Base-by-base conservation (phyloP, 2,888 invertebrate species). In the Aelia acuminata region DNA sequence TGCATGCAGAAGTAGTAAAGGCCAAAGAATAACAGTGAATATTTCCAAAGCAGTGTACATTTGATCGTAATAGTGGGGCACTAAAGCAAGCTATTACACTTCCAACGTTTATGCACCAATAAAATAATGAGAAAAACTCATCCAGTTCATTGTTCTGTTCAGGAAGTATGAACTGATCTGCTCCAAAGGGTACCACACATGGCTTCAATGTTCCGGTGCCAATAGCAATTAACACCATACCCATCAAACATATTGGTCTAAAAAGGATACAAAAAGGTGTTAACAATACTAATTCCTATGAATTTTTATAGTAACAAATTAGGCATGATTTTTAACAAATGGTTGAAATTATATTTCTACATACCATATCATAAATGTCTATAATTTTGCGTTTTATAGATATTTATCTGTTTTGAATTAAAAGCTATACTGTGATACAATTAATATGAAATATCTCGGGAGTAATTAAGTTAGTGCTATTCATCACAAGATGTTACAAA, bases 171-270 rank as follows among this genome's bases (percentile, higher is more conserved):
- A 96, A 96, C 92, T 96, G 97, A 92, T 97, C 96, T 0, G 96
- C 97, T 8, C 96, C 97, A 91, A 97, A 97, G 0, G 97, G 95
- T 0, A 96, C 93, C 0, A 97, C 96, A 91, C 96, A 96, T 0
- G 97, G 96, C 91, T 97, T 97, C 90, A 97, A 97, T 8, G 96
- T 96, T 0, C 96, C 96, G 0, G 96, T 96, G 4, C 96, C 96
- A 10, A 96, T 90, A 0, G 96, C 96, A 89, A 97, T 95, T 90
- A 96, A 92, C 22, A 94, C 91, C 39, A 97, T 92, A 0, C 96
- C 96, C 35, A 95, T 3, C 15, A 87, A 7, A 35, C 87, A 70
- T 90, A 70, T 11, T 31, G 70, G 22, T 70, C 87, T 87, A 43
- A 35, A 86, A 86, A 50, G 20, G 18, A 20, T 1, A 3, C 15